phyloP scores from a whole-genome alignment of 2,113 vertebrate species.

The Erythrolamprus reginae region DNA sequence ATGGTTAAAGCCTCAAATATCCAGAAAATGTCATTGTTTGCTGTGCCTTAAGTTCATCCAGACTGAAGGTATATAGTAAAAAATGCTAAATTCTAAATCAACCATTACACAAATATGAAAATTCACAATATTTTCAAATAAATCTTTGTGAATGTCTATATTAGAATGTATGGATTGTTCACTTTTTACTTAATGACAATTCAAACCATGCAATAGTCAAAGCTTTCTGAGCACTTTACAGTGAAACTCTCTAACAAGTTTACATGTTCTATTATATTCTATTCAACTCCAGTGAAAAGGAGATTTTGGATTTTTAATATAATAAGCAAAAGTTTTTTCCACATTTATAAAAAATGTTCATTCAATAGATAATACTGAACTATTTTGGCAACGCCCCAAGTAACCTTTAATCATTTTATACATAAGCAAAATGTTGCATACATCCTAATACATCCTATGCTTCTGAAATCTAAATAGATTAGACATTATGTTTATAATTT shows the following conservation, averaged over 20 bases:
- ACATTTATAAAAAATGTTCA: background rate
- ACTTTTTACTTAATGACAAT: background rate
- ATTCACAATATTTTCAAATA: slow-evolving; percentile 20
- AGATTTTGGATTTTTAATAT: background rate
- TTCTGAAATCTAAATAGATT: background rate
- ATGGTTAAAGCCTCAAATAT: slow-evolving; percentile 12
- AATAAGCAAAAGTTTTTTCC: background rate
- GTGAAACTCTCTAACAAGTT: background rate
- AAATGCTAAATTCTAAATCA: slow-evolving; percentile 8
- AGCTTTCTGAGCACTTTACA: background rate
- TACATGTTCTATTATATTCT: background rate
- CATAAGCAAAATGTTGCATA: background rate
- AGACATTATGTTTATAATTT: background rate
- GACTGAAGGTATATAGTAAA: background rate
- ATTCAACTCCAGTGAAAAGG: background rate
- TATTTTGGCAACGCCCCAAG: background rate
- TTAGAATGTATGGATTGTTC: background rate
- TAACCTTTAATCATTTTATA: background rate
- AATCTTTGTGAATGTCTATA: background rate
- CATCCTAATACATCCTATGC: background rate
- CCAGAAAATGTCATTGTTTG: slow-evolving; percentile 32
- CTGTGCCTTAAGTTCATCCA: background rate
- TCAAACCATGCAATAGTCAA: background rate
- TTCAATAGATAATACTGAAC: background rate
- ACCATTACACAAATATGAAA: background rate